Evolutionary conservation across 2,888 invertebrate species (phyloP).

Genomic region (Tuta absoluta): DNA sequence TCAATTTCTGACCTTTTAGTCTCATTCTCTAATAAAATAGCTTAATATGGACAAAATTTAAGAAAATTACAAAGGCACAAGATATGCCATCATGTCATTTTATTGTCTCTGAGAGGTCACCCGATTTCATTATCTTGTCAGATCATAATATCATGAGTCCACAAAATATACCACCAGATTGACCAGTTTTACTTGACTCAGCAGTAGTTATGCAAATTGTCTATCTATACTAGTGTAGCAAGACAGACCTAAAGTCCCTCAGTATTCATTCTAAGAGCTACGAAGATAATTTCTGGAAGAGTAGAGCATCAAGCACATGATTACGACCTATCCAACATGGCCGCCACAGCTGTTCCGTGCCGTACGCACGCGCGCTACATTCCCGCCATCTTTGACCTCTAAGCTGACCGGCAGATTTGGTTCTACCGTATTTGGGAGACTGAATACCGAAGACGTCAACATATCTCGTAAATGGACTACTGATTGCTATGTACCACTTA

Average conservation of each 20-base stretch:
- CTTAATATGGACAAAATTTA: not conserved
- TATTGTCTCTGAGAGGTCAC: not conserved
- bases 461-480: too few species aligned
- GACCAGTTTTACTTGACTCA: too few species aligned
- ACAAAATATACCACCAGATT: too few species aligned
- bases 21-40: too few species aligned
- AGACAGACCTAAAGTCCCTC: not conserved
- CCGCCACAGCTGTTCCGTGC: conserved; percentile 66
- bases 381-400: conserved; percentile 66
- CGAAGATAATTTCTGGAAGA: not conserved
- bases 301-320: conserved; percentile 39
- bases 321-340: conserved; percentile 63
- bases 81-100: not conserved
- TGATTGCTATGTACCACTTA: too few species aligned
- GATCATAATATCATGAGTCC: not conserved
- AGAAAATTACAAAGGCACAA: not conserved
- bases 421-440: not conserved
- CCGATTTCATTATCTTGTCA: not conserved
- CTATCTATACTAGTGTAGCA: not conserved
- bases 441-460: too few species aligned
- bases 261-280: not conserved
- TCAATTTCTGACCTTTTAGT: too few species aligned
- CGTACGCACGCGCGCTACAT: conserved; percentile 66
- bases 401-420: conserved; percentile 21
- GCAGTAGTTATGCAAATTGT: too few species aligned